Evolutionary conservation across 2,113 vertebrate genomes (phyloP).

Genomic region (Larimichthys polyactis): DNA sequence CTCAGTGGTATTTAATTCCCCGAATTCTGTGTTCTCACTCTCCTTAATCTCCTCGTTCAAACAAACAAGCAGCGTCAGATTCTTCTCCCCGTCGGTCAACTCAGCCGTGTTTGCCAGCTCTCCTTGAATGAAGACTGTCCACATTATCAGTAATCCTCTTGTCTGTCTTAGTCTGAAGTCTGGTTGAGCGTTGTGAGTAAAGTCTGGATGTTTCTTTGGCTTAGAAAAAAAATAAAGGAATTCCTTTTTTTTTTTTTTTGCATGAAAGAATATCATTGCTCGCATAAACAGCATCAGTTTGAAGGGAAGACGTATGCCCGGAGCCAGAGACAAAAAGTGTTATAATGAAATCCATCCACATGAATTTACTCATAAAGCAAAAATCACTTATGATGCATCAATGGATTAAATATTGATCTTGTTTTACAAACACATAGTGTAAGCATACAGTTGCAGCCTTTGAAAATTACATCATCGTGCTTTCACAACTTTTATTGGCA

Average conservation of each 20-base stretch:
- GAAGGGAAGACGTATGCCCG: constrained; percentile 8
- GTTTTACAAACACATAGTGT: constrained; percentile 9
- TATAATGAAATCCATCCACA: constrained; percentile 35
- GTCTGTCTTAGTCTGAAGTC: constrained; percentile 90
- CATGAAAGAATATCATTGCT: constrained; percentile 69
- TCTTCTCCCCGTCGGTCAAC: constrained; percentile 86
- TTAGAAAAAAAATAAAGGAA: constrained; percentile 87
- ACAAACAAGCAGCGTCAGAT: constrained; percentile 94
- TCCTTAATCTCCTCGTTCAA: constrained; percentile 93
- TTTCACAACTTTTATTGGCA: constrained; percentile 36
- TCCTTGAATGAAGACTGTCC: constrained; percentile 91
- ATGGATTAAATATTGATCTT: constrained; percentile 47
- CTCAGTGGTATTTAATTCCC: constrained; percentile 90
- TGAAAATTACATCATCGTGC: constrained; percentile 17
- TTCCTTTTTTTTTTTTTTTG: constrained; percentile 78
- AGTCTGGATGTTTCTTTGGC: constrained; percentile 92
- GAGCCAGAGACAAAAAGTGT: not conserved
- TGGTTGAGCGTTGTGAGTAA: constrained; percentile 90
- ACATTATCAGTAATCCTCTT: constrained; percentile 92
- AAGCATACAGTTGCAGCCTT: not conserved
- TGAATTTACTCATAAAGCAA: constrained; percentile 30
- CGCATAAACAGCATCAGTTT: constrained; percentile 40
- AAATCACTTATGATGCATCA: constrained; percentile 26
- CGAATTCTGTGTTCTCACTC: constrained; percentile 89
- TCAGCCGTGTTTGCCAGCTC: constrained; percentile 91